Evolutionary conservation across 1,140 invertebrate genomes (phyloP).

Genomic region (Ericerus pela): DNA sequence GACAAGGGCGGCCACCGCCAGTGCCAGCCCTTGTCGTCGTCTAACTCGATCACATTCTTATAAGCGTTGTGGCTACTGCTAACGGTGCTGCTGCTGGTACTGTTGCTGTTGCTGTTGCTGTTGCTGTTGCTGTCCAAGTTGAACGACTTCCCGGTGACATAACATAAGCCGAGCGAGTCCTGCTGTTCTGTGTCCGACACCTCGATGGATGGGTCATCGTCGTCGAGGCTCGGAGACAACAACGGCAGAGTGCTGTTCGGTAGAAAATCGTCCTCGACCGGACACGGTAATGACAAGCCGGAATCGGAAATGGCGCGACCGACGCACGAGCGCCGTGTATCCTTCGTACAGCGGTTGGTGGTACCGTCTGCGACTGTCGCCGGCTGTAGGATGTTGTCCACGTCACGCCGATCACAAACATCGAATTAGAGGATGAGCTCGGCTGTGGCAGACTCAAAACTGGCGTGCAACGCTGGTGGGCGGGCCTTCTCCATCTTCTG

Average conservation of each 20-base stretch:
- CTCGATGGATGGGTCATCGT: background rate
- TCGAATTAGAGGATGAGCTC: no score
- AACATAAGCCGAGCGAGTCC: slow-evolving; percentile 15
- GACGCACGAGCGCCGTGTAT: slow-evolving; percentile 70
- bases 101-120: no score
- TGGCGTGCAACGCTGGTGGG: background rate
- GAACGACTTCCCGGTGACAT: slow-evolving; percentile 7
- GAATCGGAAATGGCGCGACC: slow-evolving; percentile 78
- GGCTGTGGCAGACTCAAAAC: background rate
- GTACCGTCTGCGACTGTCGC: slow-evolving; percentile 5
- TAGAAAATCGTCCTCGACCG: slow-evolving; percentile 37
- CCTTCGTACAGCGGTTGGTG: slow-evolving; percentile 79
- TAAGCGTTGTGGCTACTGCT: no score
- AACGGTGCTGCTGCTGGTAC: no score
- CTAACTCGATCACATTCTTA: no score
- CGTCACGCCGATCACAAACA: background rate
- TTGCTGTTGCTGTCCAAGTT: background rate
- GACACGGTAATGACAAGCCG: slow-evolving; percentile 57
- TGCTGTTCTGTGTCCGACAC: slow-evolving; percentile 26
- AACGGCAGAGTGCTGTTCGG: slow-evolving; percentile 1
- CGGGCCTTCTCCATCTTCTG: slow-evolving; percentile 53
- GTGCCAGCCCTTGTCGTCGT: background rate
- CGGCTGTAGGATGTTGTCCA: no score
- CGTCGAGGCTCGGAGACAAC: background rate
- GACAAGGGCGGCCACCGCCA: background rate